Evolutionary conservation across 2,888 invertebrate species (phyloP), one percentile per base, ranked within the genome.

Genomic region (Philereme transversata): DNA sequence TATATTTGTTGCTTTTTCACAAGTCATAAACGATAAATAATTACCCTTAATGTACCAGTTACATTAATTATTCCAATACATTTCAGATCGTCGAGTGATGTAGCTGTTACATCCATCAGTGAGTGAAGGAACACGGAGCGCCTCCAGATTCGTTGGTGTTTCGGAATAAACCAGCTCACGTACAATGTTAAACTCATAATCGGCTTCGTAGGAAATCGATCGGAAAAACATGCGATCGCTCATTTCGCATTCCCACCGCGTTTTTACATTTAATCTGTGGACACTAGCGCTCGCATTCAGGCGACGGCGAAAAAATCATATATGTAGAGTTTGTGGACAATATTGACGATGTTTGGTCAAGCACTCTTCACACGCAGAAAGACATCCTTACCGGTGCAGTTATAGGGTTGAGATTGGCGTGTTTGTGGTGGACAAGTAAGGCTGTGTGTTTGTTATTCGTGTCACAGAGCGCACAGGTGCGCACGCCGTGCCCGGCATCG

Each of bases 401-500:
- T 0, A 4, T 71, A 77, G 60, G 60, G 66, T 74, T 53, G 10
- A 46, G n/a, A 34, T 57, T 60, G n/a, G 49, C 5, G n/a, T 10
- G 55, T 4, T 4, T 11, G 48, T 51, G n/a, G 10, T 5, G 34
- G 7, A 50, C 6, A 22, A 40, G 53, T 49, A 63, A 55, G 36
- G 35, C 58, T 10, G 36, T 44, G 66, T 55, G 62, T 66, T 88
- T 77, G 77, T 55, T 65, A 88, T 86, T 80, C 87, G 43, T 69
- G 69, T 71, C 85, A 81, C 85, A 83, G 83, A 77, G 77, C 70
- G 82, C 82, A 82, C 89, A 88, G 84, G 87, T 90, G 89, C 83
- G 84, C 76, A 68, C 65, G 65, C 68, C 11, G 45, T 22, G 45
- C 45, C 7, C 85, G 85, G 86, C 65, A 57, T 60, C 57, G 51